Evolutionary conservation across 2,113 vertebrate species (phyloP).

Genomic region (Lycocorax pyrrhopterus): DNA sequence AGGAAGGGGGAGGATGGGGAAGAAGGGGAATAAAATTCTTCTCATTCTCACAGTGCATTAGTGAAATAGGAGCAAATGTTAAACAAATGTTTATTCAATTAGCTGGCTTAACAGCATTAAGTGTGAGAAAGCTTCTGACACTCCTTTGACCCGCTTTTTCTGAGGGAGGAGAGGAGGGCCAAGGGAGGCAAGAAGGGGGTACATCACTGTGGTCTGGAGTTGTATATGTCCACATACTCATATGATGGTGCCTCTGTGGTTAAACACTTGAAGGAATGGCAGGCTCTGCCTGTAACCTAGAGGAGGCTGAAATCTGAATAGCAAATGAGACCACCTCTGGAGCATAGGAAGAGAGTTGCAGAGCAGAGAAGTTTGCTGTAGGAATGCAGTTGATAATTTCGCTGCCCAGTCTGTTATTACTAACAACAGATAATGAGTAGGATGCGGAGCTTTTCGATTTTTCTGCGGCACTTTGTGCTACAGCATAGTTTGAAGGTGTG

Average conservation of each 20-base stretch:
- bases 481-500: not conserved
- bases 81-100: slow-evolving; percentile 67
- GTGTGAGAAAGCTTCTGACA: slow-evolving; percentile 44
- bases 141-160: slow-evolving; percentile 24
- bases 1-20: not conserved
- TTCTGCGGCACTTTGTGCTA: not conserved
- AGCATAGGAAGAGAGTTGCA: not conserved
- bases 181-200: not conserved
- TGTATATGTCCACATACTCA: not conserved
- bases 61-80: slow-evolving; percentile 54
- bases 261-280: slow-evolving; percentile 5
- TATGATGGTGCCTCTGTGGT: not conserved
- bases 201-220: not conserved
- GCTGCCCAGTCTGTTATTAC: not conserved
- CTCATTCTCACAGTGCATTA: slow-evolving; percentile 46
- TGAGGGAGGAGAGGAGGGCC: not conserved
- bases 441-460: not conserved
- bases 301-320: slow-evolving; percentile 7
- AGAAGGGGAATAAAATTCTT: slow-evolving; percentile 36
- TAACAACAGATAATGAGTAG: not conserved
- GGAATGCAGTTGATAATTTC: not conserved
- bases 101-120: slow-evolving; percentile 39
- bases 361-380: not conserved
- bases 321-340: slow-evolving; percentile 33
- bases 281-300: not conserved